Evolutionary conservation across 1,140 invertebrate species (phyloP).

Genomic region (Coelopa frigida): DNA sequence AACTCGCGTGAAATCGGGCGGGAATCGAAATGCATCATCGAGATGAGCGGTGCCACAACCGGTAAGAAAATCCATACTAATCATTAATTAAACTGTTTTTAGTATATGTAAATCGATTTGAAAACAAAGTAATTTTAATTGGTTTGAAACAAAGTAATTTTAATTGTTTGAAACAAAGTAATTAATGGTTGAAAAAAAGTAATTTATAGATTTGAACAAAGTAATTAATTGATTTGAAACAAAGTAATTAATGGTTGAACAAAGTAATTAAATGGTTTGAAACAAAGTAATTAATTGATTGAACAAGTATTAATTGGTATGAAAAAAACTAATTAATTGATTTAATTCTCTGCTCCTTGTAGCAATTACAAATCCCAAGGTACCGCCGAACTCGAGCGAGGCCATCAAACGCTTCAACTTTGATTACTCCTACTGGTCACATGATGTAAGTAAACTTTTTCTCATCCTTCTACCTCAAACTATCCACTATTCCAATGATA

Average conservation of each 20-base stretch:
- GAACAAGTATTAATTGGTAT: neutral
- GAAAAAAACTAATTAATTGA: neutral
- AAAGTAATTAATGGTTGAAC: no score
- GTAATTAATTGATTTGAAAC: no score
- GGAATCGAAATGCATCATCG: constrained; percentile 95
- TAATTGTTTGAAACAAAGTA: no score
- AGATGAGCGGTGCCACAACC: constrained; percentile 87
- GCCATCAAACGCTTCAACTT: constrained; percentile 92
- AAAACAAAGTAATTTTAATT: no score
- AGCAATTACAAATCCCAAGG: constrained; percentile 92
- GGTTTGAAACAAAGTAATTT: no score
- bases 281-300: no score
- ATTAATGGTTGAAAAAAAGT: no score
- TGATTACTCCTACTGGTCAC: constrained; percentile 99
- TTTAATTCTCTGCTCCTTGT: constrained; percentile 41
- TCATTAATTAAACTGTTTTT: neutral
- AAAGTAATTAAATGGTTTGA: no score
- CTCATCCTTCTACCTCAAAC: neutral
- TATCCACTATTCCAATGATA: neutral
- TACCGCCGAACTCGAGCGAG: constrained; percentile 76
- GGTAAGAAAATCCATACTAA: no score
- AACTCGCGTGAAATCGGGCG: constrained; percentile 91
- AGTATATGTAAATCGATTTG: no score
- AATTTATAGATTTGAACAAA: no score
- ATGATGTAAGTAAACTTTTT: constrained; percentile 69